Conservation (phyloP, 2,797 vertebrate genomes). For the Dermochelys coriacea region DNA sequence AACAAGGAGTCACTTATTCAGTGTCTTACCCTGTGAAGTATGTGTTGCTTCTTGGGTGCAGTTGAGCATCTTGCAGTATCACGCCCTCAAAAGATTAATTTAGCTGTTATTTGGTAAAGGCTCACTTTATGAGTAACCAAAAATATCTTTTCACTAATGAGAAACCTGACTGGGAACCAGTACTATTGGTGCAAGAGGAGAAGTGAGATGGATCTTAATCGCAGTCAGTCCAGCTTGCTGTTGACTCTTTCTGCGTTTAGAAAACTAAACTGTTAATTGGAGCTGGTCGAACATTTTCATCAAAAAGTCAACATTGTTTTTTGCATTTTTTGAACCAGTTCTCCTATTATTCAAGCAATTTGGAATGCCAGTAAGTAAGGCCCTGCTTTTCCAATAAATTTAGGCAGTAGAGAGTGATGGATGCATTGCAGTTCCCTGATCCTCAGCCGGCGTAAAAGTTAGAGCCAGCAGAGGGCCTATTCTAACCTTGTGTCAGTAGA, state of each 20-base stretch:
- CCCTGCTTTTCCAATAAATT: neutral
- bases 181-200: neutral
- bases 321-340: neutral
- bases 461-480: neutral
- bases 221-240: neutral
- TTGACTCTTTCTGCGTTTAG: neutral
- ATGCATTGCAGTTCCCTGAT: neutral
- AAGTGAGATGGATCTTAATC: neutral
- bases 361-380: neutral
- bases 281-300: neutral
- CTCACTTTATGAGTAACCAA: accelerated
- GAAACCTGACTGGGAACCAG: neutral
- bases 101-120: accelerated
- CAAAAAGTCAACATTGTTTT: neutral
- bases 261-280: neutral
- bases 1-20: neutral
- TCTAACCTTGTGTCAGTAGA: neutral
- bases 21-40: neutral
- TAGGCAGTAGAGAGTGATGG: neutral
- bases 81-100: accelerated
- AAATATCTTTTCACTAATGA: neutral
- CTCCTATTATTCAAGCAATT: neutral
- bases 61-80: neutral
- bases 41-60: accelerated
- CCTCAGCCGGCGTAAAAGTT: neutral